phyloP scores from a whole-genome alignment of 2,113 vertebrate genomes.

The Ceuthmochares aereus region DNA sequence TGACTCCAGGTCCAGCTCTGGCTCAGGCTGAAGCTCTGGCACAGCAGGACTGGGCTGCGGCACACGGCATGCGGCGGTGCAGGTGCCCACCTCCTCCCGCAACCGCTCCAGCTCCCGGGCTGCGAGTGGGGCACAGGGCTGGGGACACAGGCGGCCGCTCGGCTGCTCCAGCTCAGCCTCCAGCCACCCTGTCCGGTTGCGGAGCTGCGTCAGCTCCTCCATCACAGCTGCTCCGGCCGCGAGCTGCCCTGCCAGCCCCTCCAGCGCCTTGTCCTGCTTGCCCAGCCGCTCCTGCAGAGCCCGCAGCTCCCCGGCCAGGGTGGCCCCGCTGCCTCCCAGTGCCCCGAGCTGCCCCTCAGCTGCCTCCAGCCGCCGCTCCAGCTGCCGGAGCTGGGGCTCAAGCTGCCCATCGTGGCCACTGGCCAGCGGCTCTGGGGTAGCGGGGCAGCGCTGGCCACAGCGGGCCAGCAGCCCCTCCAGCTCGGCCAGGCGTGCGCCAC shows the following conservation, averaged over 20 bases:
- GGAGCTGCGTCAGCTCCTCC: constrained; percentile 70
- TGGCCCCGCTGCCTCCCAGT: not conserved
- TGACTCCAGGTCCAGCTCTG: not conserved
- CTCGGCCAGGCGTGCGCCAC: not conserved
- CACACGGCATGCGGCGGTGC: not conserved
- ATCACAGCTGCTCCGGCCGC: constrained; percentile 70
- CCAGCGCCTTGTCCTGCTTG: constrained; percentile 68
- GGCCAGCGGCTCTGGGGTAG: rapidly evolving
- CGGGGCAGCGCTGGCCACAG: constrained; percentile 1
- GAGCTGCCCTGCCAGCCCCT: not conserved
- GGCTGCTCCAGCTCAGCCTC: constrained; percentile 68
- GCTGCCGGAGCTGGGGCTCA: not conserved
- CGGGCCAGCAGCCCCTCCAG: constrained; percentile 66
- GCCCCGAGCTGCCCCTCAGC: not conserved
- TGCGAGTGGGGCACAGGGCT: constrained; percentile 81
- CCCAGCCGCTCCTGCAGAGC: constrained; percentile 54
- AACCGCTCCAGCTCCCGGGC: constrained; percentile 82
- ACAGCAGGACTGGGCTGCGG: constrained; percentile 30
- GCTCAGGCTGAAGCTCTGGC: constrained; percentile 60
- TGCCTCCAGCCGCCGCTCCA: not conserved
- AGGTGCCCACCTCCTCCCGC: constrained; percentile 82
- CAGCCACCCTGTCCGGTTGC: constrained; percentile 80
- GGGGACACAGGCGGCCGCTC: constrained; percentile 73
- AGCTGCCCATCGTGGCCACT: not conserved
- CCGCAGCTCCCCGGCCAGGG: not conserved